phyloP scores from a whole-genome alignment of 2,113 vertebrate species.

The Coreoperca whiteheadi region DNA sequence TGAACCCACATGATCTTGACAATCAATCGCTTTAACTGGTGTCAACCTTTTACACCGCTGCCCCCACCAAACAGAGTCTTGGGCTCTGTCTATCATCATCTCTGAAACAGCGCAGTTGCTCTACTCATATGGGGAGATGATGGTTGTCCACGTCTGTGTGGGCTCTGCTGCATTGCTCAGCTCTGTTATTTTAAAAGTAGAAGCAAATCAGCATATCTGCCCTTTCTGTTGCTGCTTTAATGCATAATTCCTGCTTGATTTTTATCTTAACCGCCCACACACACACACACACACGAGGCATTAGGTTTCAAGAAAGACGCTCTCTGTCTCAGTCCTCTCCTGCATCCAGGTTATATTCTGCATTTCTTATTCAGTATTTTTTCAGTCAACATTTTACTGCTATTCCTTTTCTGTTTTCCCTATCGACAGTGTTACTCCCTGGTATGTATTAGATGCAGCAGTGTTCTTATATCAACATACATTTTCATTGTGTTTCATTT shows the following conservation, averaged over 20 bases:
- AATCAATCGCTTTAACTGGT: background rate
- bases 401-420: background rate
- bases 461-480: no score
- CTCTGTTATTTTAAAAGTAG: conserved; percentile 42
- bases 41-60: background rate
- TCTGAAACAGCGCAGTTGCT: background rate
- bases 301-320: conserved; percentile 38
- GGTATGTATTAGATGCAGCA: no score
- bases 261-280: conserved; percentile 43
- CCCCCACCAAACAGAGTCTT: background rate
- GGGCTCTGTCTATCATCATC: background rate
- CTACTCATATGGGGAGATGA: background rate
- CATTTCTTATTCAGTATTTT: background rate
- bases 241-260: conserved; percentile 38
- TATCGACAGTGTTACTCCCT: background rate
- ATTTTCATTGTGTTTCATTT: no score
- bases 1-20: conserved; percentile 1
- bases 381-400: no score
- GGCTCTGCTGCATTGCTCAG: conserved; percentile 27
- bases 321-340: background rate
- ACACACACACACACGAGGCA: background rate
- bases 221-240: conserved; percentile 14
- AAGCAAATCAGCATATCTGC: conserved; percentile 53
- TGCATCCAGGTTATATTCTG: background rate
- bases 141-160: conserved; percentile 3